Percentiles rank a stretch among this genome's conserved stretches.
Conservation (phyloP, 1,140 invertebrate species). For the Hyphantria cunea region DNA sequence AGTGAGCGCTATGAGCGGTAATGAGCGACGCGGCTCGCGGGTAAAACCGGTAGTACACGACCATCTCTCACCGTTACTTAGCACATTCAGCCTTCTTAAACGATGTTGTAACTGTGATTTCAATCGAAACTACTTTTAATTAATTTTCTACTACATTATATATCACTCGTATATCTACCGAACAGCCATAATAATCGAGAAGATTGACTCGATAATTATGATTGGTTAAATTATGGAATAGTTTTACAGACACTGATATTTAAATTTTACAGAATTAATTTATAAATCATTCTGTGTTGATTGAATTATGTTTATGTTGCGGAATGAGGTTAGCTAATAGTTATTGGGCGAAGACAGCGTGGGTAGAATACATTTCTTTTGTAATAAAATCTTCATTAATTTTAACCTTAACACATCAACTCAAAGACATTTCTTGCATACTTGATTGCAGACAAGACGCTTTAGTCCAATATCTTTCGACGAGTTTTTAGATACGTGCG, state of each 20-base stretch:
- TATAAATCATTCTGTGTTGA: slow-evolving; percentile 31
- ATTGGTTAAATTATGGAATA: slow-evolving; percentile 35
- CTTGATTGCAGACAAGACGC: slow-evolving; percentile 3
- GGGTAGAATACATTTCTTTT: slow-evolving; percentile 20
- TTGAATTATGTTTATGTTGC: slow-evolving; percentile 26
- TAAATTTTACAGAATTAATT: slow-evolving; percentile 34
- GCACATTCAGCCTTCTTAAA: slow-evolving; percentile 55
- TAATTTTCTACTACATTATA: slow-evolving; percentile 73
- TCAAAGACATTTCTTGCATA: slow-evolving; percentile 3
- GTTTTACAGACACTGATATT: slow-evolving; percentile 22
- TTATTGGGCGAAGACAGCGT: slow-evolving; percentile 12
- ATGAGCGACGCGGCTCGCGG: slow-evolving; percentile 51
- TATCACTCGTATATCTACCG: slow-evolving; percentile 50
- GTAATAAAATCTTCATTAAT: slow-evolving; percentile 17
- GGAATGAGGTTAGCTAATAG: slow-evolving; percentile 15
- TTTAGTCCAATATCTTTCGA: slow-evolving; percentile 4
- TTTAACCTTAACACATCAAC: slow-evolving; percentile 16
- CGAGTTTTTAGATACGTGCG: slow-evolving; percentile 1
- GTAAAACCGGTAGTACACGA: slow-evolving; percentile 75
- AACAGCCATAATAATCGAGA: slow-evolving; percentile 34
- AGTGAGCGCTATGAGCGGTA: slow-evolving; percentile 46
- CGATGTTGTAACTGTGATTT: slow-evolving; percentile 66
- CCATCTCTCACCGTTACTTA: slow-evolving; percentile 66
- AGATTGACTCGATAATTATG: slow-evolving; percentile 36
- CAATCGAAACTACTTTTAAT: slow-evolving; percentile 71